Conservation (phyloP, 2,888 invertebrate species). For the Parelbella ahira region DNA sequence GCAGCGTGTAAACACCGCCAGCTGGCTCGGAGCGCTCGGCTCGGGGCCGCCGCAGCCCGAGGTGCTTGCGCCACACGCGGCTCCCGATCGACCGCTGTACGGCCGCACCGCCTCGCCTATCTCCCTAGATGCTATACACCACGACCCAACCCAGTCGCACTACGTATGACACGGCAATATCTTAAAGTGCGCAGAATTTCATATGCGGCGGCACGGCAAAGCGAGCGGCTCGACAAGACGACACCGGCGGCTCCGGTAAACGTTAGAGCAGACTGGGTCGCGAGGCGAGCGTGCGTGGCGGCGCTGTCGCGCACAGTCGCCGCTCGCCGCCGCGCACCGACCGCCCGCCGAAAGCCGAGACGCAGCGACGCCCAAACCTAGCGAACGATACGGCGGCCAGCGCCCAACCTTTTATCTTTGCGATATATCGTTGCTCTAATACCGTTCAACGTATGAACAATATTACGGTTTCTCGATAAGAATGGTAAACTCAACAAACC, state of each 20-base stretch:
- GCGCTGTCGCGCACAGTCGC: conserved; percentile 64
- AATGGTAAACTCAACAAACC: not conserved
- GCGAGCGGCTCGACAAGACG: conserved; percentile 48
- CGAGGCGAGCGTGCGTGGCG: conserved; percentile 68
- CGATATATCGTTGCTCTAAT: conserved; percentile 3
- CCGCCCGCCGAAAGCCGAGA: conserved; percentile 72
- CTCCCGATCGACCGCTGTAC: conserved; percentile 31
- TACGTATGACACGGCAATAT: conserved; percentile 39
- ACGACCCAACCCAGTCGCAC: conserved; percentile 33
- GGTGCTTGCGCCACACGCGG: conserved; percentile 36
- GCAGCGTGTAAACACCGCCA: conserved; percentile 74
- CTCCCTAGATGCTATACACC: conserved; percentile 35
- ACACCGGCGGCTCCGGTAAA: conserved; percentile 72
- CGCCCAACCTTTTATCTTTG: conserved; percentile 40
- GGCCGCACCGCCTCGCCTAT: conserved; percentile 35
- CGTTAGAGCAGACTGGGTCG: conserved; percentile 77
- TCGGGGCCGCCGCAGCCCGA: conserved; percentile 38
- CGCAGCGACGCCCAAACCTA: conserved; percentile 79
- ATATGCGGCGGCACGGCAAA: conserved; percentile 49
- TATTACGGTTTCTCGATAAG: not conserved
- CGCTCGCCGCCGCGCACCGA: conserved; percentile 67
- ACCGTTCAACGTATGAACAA: not conserved
- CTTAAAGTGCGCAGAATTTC: conserved; percentile 59
- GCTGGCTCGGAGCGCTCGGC: conserved; percentile 50
- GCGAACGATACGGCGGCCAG: conserved; percentile 61